Evolutionary conservation across 2,113 vertebrate genomes (phyloP).

Genomic region (Pollachius pollachius): DNA sequence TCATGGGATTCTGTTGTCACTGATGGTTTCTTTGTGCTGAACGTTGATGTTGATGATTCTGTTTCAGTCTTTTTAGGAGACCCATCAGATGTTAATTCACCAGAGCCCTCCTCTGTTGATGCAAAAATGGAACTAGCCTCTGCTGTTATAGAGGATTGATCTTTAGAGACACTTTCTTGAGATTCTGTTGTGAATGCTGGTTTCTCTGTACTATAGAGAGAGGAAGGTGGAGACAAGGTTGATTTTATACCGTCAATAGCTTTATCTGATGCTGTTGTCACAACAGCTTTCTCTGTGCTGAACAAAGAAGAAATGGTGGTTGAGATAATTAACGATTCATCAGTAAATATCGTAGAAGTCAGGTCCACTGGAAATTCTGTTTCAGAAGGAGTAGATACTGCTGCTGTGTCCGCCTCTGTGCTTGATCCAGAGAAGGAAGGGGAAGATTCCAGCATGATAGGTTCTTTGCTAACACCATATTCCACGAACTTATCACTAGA

Average conservation of each 20-base stretch:
- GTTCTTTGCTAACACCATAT: too few species aligned
- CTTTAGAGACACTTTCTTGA: background rate
- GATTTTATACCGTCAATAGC: background rate
- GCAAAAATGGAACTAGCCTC: background rate
- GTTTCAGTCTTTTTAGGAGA: background rate
- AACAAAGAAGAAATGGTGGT: background rate
- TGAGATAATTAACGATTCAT: too few species aligned
- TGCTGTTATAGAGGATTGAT: background rate
- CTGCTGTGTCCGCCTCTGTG: too few species aligned
- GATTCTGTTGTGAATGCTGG: background rate
- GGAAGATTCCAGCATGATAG: too few species aligned
- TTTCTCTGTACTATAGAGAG: constrained; percentile 3
- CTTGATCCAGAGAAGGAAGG: too few species aligned
- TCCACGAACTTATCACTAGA: too few species aligned
- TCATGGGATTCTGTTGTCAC: background rate
- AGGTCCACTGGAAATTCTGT: too few species aligned
- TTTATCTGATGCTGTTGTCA: background rate
- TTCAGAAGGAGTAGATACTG: too few species aligned
- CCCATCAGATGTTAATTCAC: background rate
- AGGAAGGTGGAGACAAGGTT: background rate
- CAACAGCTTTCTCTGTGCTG: constrained; percentile 9
- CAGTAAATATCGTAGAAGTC: too few species aligned
- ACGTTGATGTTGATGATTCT: background rate
- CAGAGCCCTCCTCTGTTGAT: background rate
- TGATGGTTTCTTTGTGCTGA: background rate